Conservation (phyloP, 2,113 vertebrate genomes). For the Xiphophorus couchianus region DNA sequence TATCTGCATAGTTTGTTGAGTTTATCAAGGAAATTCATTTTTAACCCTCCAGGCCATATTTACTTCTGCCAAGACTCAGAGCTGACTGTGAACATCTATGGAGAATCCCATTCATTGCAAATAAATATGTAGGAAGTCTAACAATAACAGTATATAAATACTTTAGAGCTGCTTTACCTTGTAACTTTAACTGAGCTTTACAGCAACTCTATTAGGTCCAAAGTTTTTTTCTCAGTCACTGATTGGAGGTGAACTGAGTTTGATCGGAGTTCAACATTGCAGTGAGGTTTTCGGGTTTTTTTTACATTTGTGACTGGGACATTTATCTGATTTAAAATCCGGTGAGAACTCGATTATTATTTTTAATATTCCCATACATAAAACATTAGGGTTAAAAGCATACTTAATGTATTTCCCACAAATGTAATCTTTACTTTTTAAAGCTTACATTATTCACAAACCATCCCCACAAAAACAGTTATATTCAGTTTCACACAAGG, state of each 20-base stretch:
- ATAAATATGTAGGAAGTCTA: background rate
- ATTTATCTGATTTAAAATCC: no score
- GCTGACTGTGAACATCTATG: background rate
- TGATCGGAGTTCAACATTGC: background rate
- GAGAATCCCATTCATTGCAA: background rate
- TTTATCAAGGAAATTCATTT: slow-evolving; percentile 84
- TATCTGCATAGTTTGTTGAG: slow-evolving; percentile 59
- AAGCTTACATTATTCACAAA: background rate
- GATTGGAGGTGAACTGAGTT: no score
- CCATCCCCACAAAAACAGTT: background rate
- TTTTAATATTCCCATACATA: background rate
- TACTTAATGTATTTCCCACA: background rate
- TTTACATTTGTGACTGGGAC: background rate
- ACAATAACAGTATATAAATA: background rate
- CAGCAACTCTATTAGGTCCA: no score
- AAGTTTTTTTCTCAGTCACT: no score
- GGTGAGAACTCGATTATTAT: no score
- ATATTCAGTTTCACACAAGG: background rate
- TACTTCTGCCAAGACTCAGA: background rate
- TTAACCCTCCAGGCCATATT: background rate
- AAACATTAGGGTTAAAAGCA: background rate
- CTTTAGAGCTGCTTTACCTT: no score
- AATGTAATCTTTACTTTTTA: background rate
- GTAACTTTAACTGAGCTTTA: no score
- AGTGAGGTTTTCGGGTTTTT: background rate